Base-by-base conservation (phyloP, 2,888 invertebrate genomes). In the Lithodes maja region DNA sequence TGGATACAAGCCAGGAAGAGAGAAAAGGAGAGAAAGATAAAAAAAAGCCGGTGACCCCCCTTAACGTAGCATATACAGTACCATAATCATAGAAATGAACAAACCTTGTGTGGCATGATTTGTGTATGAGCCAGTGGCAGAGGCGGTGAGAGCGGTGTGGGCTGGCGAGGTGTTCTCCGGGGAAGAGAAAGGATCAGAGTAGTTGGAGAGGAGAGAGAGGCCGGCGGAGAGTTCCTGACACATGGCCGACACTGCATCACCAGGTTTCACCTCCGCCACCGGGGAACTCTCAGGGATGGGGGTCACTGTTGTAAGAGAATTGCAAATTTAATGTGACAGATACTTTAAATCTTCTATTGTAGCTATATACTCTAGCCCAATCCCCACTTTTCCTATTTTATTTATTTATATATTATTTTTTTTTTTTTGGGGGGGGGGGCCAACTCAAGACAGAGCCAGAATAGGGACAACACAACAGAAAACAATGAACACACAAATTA, bases 201-300 rank as follows among this genome's bases (percentile, higher is more conserved):
- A 86, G 77, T 86, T 89, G n/a, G 91, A 91, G 17, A 97, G 95
- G 87, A 97, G 95, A 85, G 96, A 96, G 91, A 97, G 95, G 52
- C 96, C 97, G 93, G 95, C 96, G 78, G 96, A 96, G 93, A 96
- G 95, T 94, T 95, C 97, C 95, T 96, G 97, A 94, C 96, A 97
- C 95, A 95, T 96, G 94, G 97, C 95, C 91, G 96, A 95, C 86
- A 97, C 96, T 78, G 96, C 95, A 93, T 95, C 94, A 84, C 93
- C 90, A 77, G 91, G 83, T 89, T 92, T 91, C 90, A 95, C 95
- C 91, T 94, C 94, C 71, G 93, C 94, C 81, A 94, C 94, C 3
- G 96, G 96, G 80, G 96, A 96, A 92, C 96, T 95, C 94, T 97
- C 97, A 33, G 96, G 96, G 93, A 97, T 97, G 74, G 97, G 96